Conservation (phyloP, 37 sponge, comb jelly and placozoan genomes). For the Dysidea cf. avara region DNA sequence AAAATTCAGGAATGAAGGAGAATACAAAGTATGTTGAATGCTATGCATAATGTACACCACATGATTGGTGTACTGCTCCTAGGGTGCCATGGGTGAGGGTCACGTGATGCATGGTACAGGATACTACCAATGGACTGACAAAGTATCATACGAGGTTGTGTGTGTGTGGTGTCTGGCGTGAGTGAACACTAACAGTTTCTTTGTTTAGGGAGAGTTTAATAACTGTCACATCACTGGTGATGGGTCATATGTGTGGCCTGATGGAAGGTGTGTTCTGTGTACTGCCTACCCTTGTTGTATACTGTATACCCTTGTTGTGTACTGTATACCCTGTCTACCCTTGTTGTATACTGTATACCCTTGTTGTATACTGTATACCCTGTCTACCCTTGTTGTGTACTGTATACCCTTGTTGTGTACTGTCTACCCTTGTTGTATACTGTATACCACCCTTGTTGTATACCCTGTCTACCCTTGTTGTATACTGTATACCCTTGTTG, state of each 20-base stretch:
- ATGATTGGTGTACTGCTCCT: too few species aligned
- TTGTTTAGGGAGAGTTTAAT: slow-evolving; percentile 64
- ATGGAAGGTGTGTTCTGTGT: slow-evolving; percentile 51
- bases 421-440: too few species aligned
- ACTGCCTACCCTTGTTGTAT: background rate
- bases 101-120: slow-evolving; percentile 82
- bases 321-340: background rate
- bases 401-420: too few species aligned
- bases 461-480: too few species aligned
- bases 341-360: background rate
- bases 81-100: too few species aligned
- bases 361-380: background rate
- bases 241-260: slow-evolving; percentile 74
- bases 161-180: too few species aligned
- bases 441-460: too few species aligned
- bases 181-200: too few species aligned
- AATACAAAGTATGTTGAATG: too few species aligned
- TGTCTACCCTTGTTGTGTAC: background rate
- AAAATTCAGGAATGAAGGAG: too few species aligned
- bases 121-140: slow-evolving; percentile 68
- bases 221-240: slow-evolving; percentile 49
- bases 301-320: background rate
- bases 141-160: slow-evolving; percentile 80
- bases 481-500: too few species aligned
- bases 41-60: too few species aligned